Evolutionary conservation across 1,140 invertebrate genomes (phyloP).

Genomic region (Trinorchestia longiramus): DNA sequence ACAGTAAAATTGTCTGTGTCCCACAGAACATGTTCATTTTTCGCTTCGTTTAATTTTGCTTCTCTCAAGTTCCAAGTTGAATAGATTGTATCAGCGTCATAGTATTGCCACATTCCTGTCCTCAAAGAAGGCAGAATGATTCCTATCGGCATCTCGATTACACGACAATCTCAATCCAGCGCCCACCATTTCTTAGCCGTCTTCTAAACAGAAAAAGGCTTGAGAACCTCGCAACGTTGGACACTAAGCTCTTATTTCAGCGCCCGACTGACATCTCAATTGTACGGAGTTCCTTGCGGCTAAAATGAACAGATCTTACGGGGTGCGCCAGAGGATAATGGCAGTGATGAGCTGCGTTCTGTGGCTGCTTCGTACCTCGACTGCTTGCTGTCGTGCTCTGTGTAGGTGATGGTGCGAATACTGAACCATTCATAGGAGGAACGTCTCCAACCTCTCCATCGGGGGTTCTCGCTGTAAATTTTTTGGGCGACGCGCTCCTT

Average conservation of each 20-base stretch:
- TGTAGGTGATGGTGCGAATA: neutral
- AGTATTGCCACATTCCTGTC: neutral
- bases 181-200: neutral
- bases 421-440: no score
- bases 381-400: neutral
- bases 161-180: neutral
- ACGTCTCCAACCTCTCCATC: no score
- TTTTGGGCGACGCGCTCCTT: neutral
- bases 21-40: neutral
- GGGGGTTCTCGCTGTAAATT: no score
- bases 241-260: neutral
- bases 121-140: neutral
- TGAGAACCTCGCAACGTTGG: neutral
- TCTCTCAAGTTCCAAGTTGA: neutral
- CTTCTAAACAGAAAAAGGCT: neutral
- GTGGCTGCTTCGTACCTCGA: neutral
- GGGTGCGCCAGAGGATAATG: neutral
- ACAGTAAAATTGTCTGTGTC: neutral
- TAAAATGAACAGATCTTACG: conserved; percentile 3
- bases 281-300: neutral
- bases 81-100: neutral
- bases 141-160: neutral
- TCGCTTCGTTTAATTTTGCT: neutral
- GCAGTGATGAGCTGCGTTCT: neutral
- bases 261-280: conserved; percentile 20